A percentile compares a stretch with the other conserved stretches of the same genome.
Conservation (phyloP, 2,797 vertebrate species). For the Chanos chanos region DNA sequence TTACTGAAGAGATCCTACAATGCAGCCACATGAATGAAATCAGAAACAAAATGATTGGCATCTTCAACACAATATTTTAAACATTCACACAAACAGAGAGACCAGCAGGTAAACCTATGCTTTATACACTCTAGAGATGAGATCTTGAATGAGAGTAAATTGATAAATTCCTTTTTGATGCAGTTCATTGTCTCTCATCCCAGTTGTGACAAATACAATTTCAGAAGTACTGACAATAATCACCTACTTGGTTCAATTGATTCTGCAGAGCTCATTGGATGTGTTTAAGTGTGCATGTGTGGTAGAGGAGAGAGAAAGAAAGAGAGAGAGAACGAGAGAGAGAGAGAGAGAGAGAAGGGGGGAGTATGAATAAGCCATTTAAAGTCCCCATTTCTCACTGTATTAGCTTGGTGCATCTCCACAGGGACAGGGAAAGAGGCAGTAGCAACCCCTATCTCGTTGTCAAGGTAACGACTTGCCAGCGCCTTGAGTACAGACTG, state of each 20-base stretch:
- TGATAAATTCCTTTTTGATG: constrained; percentile 6
- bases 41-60: no score
- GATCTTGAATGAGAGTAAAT: constrained; percentile 5
- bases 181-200: constrained; percentile 23
- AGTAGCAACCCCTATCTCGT: constrained; percentile 58
- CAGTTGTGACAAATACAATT: constrained; percentile 47
- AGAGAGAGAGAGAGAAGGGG: constrained; percentile 16
- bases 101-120: no score
- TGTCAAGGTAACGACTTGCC: constrained; percentile 68
- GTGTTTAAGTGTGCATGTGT: constrained; percentile 15
- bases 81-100: background rate
- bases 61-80: background rate
- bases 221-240: constrained; percentile 33
- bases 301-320: constrained; percentile 19
- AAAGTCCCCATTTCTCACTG: constrained; percentile 65
- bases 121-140: no score
- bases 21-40: constrained; percentile 14
- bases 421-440: constrained; percentile 51
- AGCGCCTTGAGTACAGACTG: constrained; percentile 52
- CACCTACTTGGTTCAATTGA: constrained; percentile 61
- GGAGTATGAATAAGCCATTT: constrained; percentile 54
- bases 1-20: constrained; percentile 94
- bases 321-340: constrained; percentile 4
- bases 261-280: constrained; percentile 50
- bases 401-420: constrained; percentile 68